Base-by-base conservation (phyloP, 2,797 vertebrate genomes). In the Coregonus ussuriensis region DNA sequence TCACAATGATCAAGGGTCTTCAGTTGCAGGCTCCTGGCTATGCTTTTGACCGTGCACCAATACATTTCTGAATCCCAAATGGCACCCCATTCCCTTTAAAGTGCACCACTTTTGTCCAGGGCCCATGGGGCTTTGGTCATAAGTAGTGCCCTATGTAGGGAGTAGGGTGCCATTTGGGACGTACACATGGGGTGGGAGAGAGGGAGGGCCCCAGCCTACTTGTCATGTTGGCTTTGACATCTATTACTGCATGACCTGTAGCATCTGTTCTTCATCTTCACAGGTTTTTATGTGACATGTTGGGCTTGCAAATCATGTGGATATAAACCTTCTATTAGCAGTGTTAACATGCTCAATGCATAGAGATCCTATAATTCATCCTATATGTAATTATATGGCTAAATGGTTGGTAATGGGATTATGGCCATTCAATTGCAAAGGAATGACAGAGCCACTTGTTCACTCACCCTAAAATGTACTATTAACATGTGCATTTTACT, bases 221-320 rank as follows among this genome's bases (percentile, higher is more conserved):
- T 76, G 73, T 84, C 81, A 87, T 75, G 80, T 77, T 76, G 83
- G 78, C 75, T 47, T 6, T 66, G 65, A 73, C 76, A 47, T 74
- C 77, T 79, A 25, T 79, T 74, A 81, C 75, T 35, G 62, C 79
- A 80, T 83, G 87, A 89, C 87, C 83, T 85, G 83, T 67, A 90
- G 83, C 89, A 88, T 87, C 85, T 87, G 88, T 84, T 85, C 79
- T 54, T 54, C 85, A 85, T 89, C 85, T 82, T 76, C 76, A 79
- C 77, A 41, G 81, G 71, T 74, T 79, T 54, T 53, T 14, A 73
- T 14, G 68, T 25, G 75, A 79, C 81, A 77, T 54, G 81, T 81
- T 86, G 85, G 79, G 83, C 82, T 77, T 59, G 81, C 82, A 85
- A 81, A 87, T 86, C 86, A 83, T 83, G 83, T 77, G 78, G 82